Evolutionary conservation across 2,797 vertebrate species (phyloP).

Genomic region (Ctenopoma multispine): DNA sequence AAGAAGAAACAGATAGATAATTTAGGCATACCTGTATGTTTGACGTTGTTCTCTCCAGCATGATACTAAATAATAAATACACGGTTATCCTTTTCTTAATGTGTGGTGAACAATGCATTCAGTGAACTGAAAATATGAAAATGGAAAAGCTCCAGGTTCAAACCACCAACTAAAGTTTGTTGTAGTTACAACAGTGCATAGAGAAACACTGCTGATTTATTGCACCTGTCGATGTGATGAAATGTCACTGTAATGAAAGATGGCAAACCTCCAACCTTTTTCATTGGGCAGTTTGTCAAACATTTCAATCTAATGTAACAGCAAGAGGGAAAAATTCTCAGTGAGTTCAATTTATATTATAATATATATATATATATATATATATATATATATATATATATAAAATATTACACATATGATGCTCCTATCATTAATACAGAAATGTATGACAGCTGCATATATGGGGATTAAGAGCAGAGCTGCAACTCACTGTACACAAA

Average conservation of each 20-base stretch:
- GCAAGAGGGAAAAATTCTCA: neutral
- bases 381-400: neutral
- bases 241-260: conserved; percentile 27
- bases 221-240: conserved; percentile 38
- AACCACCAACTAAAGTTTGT: conserved; percentile 14
- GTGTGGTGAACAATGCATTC: neutral
- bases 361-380: conserved; percentile 1
- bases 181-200: conserved; percentile 28
- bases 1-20: neutral
- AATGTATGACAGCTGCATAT: conserved; percentile 7
- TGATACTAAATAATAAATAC: neutral
- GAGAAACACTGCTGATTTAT: conserved; percentile 26
- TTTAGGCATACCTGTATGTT: conserved; percentile 16
- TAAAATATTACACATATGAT: conserved; percentile 1
- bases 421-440: neutral
- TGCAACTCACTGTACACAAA: conserved; percentile 6
- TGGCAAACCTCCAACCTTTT: conserved; percentile 15
- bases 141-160: neutral
- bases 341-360: conserved; percentile 5
- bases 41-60: conserved; percentile 5
- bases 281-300: conserved; percentile 20
- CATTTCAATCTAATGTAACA: conserved; percentile 5
- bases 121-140: neutral
- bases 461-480: conserved; percentile 28
- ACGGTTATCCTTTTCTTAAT: neutral